Percentiles rank a stretch among this genome's conserved stretches.
Conservation (phyloP, 2,797 vertebrate species). For the Catharus ustulatus region DNA sequence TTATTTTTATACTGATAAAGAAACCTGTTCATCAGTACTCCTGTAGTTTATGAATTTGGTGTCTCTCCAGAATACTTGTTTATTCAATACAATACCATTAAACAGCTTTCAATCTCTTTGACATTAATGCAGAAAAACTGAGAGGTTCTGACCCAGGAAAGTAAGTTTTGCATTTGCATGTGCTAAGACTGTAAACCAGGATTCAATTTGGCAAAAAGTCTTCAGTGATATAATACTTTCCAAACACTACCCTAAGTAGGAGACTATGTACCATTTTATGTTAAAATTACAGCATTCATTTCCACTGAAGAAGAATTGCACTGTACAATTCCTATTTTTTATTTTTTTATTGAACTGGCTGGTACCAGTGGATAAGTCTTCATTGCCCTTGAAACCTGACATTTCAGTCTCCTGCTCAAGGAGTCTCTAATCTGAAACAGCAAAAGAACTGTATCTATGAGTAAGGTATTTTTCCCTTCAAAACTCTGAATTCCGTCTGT, state of each 20-base stretch:
- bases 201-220: background rate
- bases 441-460: background rate
- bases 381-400: conserved; percentile 26
- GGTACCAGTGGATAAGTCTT: background rate
- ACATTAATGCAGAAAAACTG: background rate
- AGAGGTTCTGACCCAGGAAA: background rate
- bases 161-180: background rate
- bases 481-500: background rate
- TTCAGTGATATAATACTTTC: background rate
- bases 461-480: background rate
- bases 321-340: background rate
- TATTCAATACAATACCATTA: background rate
- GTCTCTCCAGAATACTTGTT: background rate
- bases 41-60: background rate
- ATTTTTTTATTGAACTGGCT: background rate
- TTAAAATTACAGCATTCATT: background rate
- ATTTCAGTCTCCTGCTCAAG: background rate
- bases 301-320: background rate
- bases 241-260: background rate
- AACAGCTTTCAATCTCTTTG: background rate
- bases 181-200: background rate
- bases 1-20: background rate
- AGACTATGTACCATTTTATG: background rate
- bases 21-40: background rate
- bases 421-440: background rate